Base-by-base conservation (phyloP, 2,113 vertebrate genomes). In the Dromas ardeola region DNA sequence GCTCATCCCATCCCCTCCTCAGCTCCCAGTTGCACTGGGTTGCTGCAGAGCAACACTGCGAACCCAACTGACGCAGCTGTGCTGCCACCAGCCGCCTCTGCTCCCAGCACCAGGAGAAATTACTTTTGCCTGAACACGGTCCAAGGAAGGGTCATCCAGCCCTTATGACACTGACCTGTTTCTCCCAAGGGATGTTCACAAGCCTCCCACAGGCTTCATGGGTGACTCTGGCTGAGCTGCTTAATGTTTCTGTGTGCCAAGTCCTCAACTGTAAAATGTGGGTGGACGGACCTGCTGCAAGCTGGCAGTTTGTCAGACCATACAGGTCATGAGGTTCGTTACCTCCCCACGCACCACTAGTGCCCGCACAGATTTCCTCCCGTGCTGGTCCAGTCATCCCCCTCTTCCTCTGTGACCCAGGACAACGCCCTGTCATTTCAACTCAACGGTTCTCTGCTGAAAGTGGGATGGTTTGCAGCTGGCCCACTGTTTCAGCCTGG, bases 301-400 rank as follows among this genome's bases (percentile, higher is more conserved):
- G 25, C 22, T 74, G 38, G 12, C 38, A 23, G 20, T 74, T 70
- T 50, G 40, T 76, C 50, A 55, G 38, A 53, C 52, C 0, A 0
- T 73, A 36, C 36, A 79, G 56, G n/a, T 70, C 1, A 1, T 52
- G 38, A 53, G 42, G 25, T 43, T 53, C 0, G 0, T 61, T 65
- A 32, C 32, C 21, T 27, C 27, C 16, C 26, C 0, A 1, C 43
- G 43, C 27, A 50, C 11, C 2, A 0, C 50, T 55, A 19, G 7
- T 65, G 50, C 50, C 59, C 2, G 0, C 0, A 0, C 82, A 36
- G 58, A 34, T 55, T 58, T 79, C 61, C 22, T 69, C 34, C 22
- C 8, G 1, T 15, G 9, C 49, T 43, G 29, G 27, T 63, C 34
- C 38, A 53, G 15, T 40, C 36, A 20, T 61, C 11, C 19, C 67